Evolutionary conservation across 1,140 invertebrate species (phyloP), one percentile per base, ranked within the genome.

Genomic region (Eumeta japonica): DNA sequence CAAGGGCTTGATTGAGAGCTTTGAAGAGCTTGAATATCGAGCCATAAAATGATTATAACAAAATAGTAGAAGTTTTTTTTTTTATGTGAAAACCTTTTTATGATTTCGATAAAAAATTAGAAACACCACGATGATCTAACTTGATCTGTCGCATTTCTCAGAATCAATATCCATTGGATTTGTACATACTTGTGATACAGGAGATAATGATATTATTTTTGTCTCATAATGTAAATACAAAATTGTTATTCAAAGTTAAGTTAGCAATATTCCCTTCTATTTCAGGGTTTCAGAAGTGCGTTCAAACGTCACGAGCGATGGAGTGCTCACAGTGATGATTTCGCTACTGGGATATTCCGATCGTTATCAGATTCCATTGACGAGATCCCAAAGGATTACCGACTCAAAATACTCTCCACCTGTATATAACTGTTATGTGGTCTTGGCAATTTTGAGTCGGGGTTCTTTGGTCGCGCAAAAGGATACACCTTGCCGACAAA

Each of bases 241-340:
- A n/a, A n/a, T n/a, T 24, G 20, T 24, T 24, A 24, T 24, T 24
- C n/a, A 7, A 7, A 24, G 20, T 7, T n/a, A 24, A 7, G 7
- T 7, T 24, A n/a, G 20, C n/a, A 24, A 7, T 7, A 7, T 7
- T 24, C 4, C 28, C 13, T 30, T 30, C 13, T 43, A 24, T 72
- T 71, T 16, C 63, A 77, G 75, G 39, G 75, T 77, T 14, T 68
- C 72, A 0, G 75, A 75, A 48, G 73, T 77, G 3, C 54, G 72
- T 18, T 77, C 73, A 1, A 77, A 77, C 37, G 62, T 77, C 0
- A 77, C 75, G 2, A 63, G 48, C 15, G 63, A 60, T 14, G 75
- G 75, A 11, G 47, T 74, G 0, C 48, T 77, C 0, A 73, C 66
- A 15, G 68, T 76, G 2, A 43, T 75, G 4, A 62, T 77, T 51